Conservation (phyloP, 1,140 invertebrate species). For the Brachionus plicatilis region DNA sequence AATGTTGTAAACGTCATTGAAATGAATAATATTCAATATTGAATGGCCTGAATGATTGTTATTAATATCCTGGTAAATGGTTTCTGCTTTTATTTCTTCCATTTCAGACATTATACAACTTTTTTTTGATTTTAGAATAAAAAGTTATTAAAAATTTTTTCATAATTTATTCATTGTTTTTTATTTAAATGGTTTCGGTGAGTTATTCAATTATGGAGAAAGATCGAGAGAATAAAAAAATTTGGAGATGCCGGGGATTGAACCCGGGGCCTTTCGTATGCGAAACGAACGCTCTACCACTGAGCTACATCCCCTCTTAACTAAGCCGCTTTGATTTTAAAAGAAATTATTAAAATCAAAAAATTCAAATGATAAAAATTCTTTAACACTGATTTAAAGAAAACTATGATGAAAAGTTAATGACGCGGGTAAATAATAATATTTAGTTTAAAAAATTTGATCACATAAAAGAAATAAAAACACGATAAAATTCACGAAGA, state of each 20-base stretch:
- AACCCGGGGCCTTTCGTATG: slow-evolving; percentile 32
- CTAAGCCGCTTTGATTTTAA: not conserved
- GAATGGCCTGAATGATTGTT: not conserved
- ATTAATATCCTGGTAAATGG: not conserved
- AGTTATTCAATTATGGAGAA: not conserved
- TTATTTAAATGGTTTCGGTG: not conserved
- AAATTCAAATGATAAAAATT: too few species aligned
- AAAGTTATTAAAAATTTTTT: not conserved
- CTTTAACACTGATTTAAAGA: too few species aligned
- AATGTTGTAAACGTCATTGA: slow-evolving; percentile 88
- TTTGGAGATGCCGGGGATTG: slow-evolving; percentile 21
- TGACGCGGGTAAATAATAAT: too few species aligned
- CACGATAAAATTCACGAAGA: too few species aligned
- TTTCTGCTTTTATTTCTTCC: not conserved
- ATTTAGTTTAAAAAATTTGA: too few species aligned
- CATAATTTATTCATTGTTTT: not conserved
- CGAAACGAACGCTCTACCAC: slow-evolving; percentile 34
- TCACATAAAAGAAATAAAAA: too few species aligned
- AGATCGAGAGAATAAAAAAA: not conserved
- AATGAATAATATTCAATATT: slow-evolving; percentile 60
- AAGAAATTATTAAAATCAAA: not conserved
- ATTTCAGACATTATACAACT: not conserved
- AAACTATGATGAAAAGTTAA: too few species aligned
- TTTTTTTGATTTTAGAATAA: not conserved
- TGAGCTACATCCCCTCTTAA: slow-evolving; percentile 7